A percentile compares a stretch with the other conserved stretches of the same genome.
Evolutionary conservation across 2,888 invertebrate genomes (phyloP).

Genomic region (Oxytorus armatus): DNA sequence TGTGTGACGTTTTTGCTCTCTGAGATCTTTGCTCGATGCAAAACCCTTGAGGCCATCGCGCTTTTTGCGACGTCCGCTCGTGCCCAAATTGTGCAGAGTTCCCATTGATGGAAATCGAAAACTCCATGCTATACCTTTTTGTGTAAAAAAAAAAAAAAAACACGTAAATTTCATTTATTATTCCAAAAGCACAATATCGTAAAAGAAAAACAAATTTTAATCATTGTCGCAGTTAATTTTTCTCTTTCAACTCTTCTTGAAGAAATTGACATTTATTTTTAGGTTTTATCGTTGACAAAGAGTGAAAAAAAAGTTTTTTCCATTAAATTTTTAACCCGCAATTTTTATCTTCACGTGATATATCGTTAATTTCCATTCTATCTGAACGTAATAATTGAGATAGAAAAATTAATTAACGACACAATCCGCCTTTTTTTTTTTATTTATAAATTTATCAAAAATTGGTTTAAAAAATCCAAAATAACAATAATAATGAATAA

Average conservation of each 20-base stretch:
- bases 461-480: too few relatives aligned
- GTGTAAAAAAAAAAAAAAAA: background rate
- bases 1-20: conserved; percentile 75
- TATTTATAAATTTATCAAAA: too few relatives aligned
- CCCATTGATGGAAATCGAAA: conserved; percentile 81
- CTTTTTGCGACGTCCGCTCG: conserved; percentile 77
- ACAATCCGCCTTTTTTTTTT: too few relatives aligned
- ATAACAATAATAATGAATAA: too few relatives aligned
- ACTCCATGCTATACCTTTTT: conserved; percentile 80
- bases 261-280: too few relatives aligned
- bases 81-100: conserved; percentile 77
- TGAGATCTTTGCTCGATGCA: conserved; percentile 75
- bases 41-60: conserved; percentile 72
- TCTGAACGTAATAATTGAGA: too few relatives aligned
- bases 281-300: too few relatives aligned
- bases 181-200: too few relatives aligned
- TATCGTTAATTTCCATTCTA: background rate
- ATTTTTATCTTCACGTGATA: background rate
- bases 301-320: background rate
- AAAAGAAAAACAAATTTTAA: background rate
- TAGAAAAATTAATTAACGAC: too few relatives aligned
- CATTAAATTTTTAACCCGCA: too few relatives aligned
- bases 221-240: background rate
- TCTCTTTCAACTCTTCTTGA: too few relatives aligned
- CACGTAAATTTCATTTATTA: too few relatives aligned